These are phyloP conservation scores for Charina bottae DNA, from an alignment of 2,113 vertebrate genomes.

Conservation along the genomic window DNA sequence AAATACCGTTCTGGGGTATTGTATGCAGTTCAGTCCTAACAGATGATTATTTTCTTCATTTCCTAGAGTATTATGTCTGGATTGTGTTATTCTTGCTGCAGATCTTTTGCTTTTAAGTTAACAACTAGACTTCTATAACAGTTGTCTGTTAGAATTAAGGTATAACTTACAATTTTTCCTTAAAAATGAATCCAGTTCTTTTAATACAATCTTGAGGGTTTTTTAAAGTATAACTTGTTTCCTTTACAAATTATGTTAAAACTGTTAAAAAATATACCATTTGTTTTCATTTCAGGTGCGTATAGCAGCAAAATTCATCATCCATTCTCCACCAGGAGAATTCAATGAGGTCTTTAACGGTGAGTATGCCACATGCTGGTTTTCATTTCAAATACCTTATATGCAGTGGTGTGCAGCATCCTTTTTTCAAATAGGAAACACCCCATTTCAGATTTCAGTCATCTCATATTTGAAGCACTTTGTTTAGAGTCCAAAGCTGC, in stretches of 20 bases:
- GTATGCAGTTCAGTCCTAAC: neutral
- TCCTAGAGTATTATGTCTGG: neutral
- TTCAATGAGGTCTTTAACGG: conserved; percentile 98
- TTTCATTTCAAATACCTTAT: neutral
- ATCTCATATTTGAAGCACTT: neutral
- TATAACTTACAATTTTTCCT: neutral
- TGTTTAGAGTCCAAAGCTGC: neutral
- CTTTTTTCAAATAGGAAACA: neutral
- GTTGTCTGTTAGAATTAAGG: neutral
- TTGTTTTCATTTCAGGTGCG: conserved; percentile 83
- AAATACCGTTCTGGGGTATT: neutral
- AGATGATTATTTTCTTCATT: neutral
- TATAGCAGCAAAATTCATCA: conserved; percentile 95
- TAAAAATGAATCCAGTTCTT: neutral
- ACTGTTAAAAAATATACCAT: neutral
- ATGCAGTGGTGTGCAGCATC: neutral
- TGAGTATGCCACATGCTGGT: conserved; percentile 69
- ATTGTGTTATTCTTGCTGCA: neutral
- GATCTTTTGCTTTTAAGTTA: neutral
- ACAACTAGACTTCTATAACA: neutral
- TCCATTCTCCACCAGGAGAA: conserved; percentile 94
- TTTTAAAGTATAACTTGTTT: neutral
- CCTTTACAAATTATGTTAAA: neutral
- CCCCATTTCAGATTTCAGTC: neutral
- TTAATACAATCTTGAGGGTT: neutral